Evolutionary conservation across 2,113 vertebrate genomes (phyloP), one percentile per base, ranked within the genome.

Genomic region (Echinops telfairi): DNA sequence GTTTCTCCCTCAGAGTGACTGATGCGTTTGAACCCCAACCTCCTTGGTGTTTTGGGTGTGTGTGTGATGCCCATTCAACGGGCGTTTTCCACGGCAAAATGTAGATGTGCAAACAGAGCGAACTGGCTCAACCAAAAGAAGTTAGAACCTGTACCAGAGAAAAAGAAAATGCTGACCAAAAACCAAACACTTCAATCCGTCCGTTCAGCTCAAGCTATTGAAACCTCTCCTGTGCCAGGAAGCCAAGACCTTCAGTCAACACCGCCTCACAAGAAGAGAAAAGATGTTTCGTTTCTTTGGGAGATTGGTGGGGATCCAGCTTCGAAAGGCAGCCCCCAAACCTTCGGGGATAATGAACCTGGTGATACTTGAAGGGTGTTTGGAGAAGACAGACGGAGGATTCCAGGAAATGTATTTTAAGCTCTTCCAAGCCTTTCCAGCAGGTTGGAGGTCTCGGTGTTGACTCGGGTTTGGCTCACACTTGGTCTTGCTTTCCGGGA

Each of bases 251-350:
- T 79, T 90, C 76, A 83, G 82, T 96, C 88, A 94, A 36, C 89
- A 83, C 80, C 80, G 89, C 57, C 93, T 83, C 73, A n/a, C 93
- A n/a, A 92, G 86, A 33, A 85, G n/a, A 70, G 80, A 83, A 94
- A 94, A 86, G 85, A 93, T 90, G 60, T 90, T 91, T 96, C 58
- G 40, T 84, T 88, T 94, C 36, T 93, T 94, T 40, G 90, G 43
- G 71, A 80, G 88, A 68, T 96, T 94, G 95, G 95, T 86, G 36
- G 62, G 40, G 95, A 93, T 96, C 93, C 94, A 96, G 78, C 16
- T 95, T 96, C 93, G 89, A 95, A 89, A 92, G 77, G 23, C 77
- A 96, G 91, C 85, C 53, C 91, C 73, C 73, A 96, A 95, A 86
- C 62, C 87, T 97, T 94, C 95, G 89, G 86, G 88, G 75, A 83